Evolutionary conservation across 2,113 vertebrate species (phyloP).

Genomic region (Rostratula benghalensis): DNA sequence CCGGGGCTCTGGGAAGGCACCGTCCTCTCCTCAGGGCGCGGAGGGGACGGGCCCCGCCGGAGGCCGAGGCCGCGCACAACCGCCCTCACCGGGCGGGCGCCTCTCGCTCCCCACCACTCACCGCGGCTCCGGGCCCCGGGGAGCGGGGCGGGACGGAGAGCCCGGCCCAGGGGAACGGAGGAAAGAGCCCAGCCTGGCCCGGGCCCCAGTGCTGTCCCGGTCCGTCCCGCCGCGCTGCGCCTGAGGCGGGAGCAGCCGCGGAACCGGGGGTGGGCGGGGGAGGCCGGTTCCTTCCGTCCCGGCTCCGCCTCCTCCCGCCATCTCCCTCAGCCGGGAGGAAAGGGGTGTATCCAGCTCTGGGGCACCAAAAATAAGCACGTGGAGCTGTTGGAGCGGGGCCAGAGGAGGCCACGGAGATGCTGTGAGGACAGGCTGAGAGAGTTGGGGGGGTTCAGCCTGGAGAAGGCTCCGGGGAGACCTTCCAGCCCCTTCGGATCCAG

Average conservation of each 20-base stretch:
- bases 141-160: neutral
- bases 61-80: neutral
- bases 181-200: neutral
- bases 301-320: neutral
- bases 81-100: too few species aligned
- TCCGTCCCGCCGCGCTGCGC: too few species aligned
- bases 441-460: neutral
- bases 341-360: neutral
- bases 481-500: neutral
- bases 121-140: neutral
- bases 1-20: accelerated
- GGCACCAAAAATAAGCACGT: neutral
- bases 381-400: neutral
- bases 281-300: too few species aligned
- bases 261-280: neutral
- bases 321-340: neutral
- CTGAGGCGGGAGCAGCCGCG: neutral
- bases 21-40: neutral
- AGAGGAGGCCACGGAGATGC: too few species aligned
- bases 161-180: neutral
- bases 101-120: neutral
- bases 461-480: neutral
- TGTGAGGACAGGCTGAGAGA: neutral
- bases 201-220: too few species aligned
- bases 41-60: neutral